Percentiles rank a stretch among this genome's conserved stretches.
Evolutionary conservation across 2,797 vertebrate genomes (phyloP).

Genomic region (Gobio occitaniae): DNA sequence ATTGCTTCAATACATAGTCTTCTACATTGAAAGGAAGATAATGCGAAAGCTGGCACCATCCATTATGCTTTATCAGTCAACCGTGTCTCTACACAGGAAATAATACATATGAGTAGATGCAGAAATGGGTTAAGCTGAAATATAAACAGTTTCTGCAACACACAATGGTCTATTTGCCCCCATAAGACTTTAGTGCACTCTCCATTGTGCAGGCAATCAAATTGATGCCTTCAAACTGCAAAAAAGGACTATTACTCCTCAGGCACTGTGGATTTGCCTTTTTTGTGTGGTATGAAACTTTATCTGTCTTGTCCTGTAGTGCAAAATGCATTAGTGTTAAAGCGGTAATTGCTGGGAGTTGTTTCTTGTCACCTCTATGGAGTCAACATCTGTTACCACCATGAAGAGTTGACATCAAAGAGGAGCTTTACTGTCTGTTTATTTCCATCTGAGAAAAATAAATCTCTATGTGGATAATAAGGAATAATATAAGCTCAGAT

Average conservation of each 20-base stretch:
- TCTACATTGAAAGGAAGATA: background rate
- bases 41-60: background rate
- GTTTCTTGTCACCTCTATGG: constrained; percentile 16
- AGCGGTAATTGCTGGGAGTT: constrained; percentile 2
- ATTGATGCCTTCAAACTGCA: background rate
- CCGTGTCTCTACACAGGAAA: background rate
- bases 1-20: background rate
- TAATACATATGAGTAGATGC: background rate
- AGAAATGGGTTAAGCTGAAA: background rate
- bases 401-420: background rate
- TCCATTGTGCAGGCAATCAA: constrained; percentile 1
- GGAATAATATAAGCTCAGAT: background rate
- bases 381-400: constrained; percentile 27
- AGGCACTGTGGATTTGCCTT: background rate
- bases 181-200: background rate
- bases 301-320: background rate
- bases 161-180: background rate
- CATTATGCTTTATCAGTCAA: constrained; percentile 11
- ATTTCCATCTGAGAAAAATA: background rate
- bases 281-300: constrained; percentile 11
- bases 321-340: constrained; percentile 18
- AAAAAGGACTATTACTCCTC: constrained; percentile 16
- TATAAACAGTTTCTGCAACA: background rate
- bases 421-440: background rate
- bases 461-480: background rate